A percentile compares a stretch with the other conserved stretches of the same genome.
Evolutionary conservation across 2,797 vertebrate genomes (phyloP).

Genomic region (Potorous gilbertii): DNA sequence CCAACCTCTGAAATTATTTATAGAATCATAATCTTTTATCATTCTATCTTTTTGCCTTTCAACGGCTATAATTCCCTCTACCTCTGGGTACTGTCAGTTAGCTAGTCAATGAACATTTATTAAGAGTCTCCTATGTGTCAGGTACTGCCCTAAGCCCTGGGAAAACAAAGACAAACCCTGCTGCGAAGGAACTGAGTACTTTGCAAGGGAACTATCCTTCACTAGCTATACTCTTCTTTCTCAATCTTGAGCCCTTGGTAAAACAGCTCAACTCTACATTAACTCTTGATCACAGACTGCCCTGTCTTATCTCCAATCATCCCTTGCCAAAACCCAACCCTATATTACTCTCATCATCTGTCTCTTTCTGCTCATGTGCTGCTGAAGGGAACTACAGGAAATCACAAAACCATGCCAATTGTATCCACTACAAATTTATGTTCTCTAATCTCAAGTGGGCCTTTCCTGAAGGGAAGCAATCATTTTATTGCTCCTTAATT

Average conservation of each 20-base stretch:
- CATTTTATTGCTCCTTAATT: background rate
- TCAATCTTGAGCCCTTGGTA: background rate
- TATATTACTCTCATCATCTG: background rate
- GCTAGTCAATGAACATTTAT: background rate
- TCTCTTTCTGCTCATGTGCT: background rate
- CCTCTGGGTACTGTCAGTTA: background rate
- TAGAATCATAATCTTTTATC: background rate
- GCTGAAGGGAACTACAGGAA: background rate
- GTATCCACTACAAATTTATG: background rate
- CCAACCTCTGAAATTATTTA: background rate
- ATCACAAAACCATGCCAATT: background rate
- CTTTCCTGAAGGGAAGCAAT: background rate
- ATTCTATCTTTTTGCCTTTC: background rate
- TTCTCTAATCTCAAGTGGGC: background rate
- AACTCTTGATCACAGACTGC: background rate
- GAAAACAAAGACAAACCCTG: background rate
- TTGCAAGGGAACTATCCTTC: background rate
- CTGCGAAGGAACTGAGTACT: background rate
- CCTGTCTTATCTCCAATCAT: background rate
- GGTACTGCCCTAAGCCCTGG: background rate
- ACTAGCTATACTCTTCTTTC: background rate
- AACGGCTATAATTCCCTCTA: background rate
- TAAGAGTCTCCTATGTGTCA: background rate
- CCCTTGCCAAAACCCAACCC: background rate
- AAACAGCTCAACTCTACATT: too few relatives aligned